Evolutionary conservation across 1,140 invertebrate species (phyloP).

Genomic region (Scaptomyza hsui): DNA sequence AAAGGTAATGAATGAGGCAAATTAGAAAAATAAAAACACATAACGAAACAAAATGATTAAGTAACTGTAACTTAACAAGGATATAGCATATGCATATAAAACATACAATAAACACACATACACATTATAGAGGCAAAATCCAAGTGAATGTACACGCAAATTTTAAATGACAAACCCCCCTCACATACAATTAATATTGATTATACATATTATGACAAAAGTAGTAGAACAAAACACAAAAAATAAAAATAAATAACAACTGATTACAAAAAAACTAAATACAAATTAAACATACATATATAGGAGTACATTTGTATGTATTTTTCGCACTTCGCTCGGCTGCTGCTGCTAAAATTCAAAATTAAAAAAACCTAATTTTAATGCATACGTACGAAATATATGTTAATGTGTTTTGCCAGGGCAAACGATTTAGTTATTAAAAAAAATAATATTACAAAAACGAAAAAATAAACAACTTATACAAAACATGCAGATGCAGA

Average conservation of each 20-base stretch:
- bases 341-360: slow-evolving; percentile 53
- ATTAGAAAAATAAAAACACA: slow-evolving; percentile 6
- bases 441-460: slow-evolving; percentile 26
- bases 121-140: slow-evolving; percentile 37
- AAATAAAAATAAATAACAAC: slow-evolving; percentile 19
- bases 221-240: slow-evolving; percentile 11
- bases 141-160: slow-evolving; percentile 21
- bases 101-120: slow-evolving; percentile 39
- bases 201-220: slow-evolving; percentile 30
- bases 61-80: slow-evolving; percentile 73
- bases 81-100: slow-evolving; percentile 68
- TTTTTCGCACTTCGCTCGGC: slow-evolving; percentile 51
- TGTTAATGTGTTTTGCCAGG: slow-evolving; percentile 39
- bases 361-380: slow-evolving; percentile 53
- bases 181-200: slow-evolving; percentile 31
- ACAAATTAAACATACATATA: slow-evolving; percentile 35
- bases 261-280: slow-evolving; percentile 33
- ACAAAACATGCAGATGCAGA: slow-evolving; percentile 24
- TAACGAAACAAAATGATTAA: slow-evolving; percentile 57
- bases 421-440: slow-evolving; percentile 72
- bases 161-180: slow-evolving; percentile 41
- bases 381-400: slow-evolving; percentile 35
- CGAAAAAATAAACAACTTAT: slow-evolving; percentile 13
- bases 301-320: slow-evolving; percentile 26
- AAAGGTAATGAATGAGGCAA: slow-evolving; percentile 12